phyloP scores from a whole-genome alignment of 2,888 invertebrate species.

The Lithosia quadra region DNA sequence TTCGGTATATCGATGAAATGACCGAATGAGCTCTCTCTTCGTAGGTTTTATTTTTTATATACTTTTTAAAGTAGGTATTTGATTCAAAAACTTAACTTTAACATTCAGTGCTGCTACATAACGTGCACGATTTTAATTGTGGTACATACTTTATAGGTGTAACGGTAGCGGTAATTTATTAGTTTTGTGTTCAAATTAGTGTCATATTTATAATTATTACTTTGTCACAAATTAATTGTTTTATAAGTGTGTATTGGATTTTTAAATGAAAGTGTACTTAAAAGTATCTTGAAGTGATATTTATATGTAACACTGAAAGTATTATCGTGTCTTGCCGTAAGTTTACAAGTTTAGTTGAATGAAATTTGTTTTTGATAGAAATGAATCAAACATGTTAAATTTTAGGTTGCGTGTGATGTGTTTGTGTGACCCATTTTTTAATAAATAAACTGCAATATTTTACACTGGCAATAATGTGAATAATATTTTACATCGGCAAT shows the following conservation, averaged over 20 bases:
- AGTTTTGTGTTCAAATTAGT: slow-evolving; percentile 84
- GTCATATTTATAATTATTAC: slow-evolving; percentile 78
- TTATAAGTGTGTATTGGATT: slow-evolving; percentile 48
- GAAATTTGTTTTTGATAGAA: slow-evolving; percentile 13
- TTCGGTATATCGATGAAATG: neutral
- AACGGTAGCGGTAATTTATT: slow-evolving; percentile 62
- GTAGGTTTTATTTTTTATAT: neutral
- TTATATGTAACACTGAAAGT: slow-evolving; percentile 64
- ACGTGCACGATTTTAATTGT: slow-evolving; percentile 50
- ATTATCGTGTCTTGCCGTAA: slow-evolving; percentile 73
- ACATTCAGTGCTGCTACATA: slow-evolving; percentile 49
- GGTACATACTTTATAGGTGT: slow-evolving; percentile 42
- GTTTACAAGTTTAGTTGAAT: slow-evolving; percentile 40
- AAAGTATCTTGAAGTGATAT: slow-evolving; percentile 58
- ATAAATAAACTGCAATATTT: slow-evolving; percentile 17
- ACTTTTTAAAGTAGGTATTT: slow-evolving; percentile 17
- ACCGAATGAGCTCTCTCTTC: no score
- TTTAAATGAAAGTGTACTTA: slow-evolving; percentile 54
- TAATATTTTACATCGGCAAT: slow-evolving; percentile 16
- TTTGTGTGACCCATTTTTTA: slow-evolving; percentile 35
- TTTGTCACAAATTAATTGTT: slow-evolving; percentile 72
- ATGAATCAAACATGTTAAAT: slow-evolving; percentile 10
- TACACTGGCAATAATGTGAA: slow-evolving; percentile 15
- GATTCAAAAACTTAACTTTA: slow-evolving; percentile 42
- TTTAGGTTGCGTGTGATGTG: slow-evolving; percentile 24